Evolutionary conservation across 2,797 vertebrate species (phyloP).

Genomic region (Notolepis coatsorum): DNA sequence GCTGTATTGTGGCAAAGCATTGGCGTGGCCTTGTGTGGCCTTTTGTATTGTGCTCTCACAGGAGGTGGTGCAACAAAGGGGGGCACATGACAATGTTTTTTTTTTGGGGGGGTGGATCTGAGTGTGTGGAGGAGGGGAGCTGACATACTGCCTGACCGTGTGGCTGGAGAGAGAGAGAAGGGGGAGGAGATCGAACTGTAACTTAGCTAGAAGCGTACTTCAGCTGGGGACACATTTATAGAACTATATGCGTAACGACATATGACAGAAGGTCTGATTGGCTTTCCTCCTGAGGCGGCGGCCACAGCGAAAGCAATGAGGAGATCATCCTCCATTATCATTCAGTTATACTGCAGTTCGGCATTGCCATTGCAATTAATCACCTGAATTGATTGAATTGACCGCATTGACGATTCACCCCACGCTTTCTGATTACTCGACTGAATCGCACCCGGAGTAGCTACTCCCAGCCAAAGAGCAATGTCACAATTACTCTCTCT

Average conservation of each 20-base stretch:
- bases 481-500: slow-evolving; percentile 70
- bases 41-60: slow-evolving; percentile 48
- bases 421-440: slow-evolving; percentile 58
- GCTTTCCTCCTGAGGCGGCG: no score
- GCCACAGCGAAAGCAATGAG: not conserved
- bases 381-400: slow-evolving; percentile 43
- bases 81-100: slow-evolving; percentile 32
- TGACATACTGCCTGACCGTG: slow-evolving; percentile 13
- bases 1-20: slow-evolving; percentile 39
- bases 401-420: slow-evolving; percentile 50
- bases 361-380: slow-evolving; percentile 43
- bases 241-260: no score
- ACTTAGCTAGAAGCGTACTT: slow-evolving; percentile 28
- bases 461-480: slow-evolving; percentile 66
- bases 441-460: slow-evolving; percentile 57
- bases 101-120: slow-evolving; percentile 23
- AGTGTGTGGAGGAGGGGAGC: slow-evolving; percentile 21
- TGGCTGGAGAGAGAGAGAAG: no score
- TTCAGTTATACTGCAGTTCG: slow-evolving; percentile 18
- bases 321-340: slow-evolving; percentile 20
- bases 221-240: no score
- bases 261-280: no score
- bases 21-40: slow-evolving; percentile 54
- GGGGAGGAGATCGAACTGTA: slow-evolving; percentile 29
- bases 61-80: slow-evolving; percentile 50